Evolutionary conservation across 2,888 invertebrate genomes (phyloP).

Genomic region (Aquatica leii): DNA sequence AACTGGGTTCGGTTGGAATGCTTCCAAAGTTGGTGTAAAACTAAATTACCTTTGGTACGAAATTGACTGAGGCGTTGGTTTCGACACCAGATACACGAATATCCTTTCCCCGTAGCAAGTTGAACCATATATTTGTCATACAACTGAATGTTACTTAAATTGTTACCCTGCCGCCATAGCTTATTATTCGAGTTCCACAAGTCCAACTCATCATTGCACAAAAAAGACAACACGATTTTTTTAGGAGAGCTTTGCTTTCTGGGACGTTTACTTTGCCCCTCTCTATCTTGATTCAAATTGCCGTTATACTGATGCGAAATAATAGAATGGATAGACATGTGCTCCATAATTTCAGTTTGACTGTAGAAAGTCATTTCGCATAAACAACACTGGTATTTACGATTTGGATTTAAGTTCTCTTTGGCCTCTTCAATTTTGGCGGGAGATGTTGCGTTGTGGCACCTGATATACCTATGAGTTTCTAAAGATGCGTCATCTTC

Average conservation of each 20-base stretch:
- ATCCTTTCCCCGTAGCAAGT: conserved; percentile 54
- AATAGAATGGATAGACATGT: conserved; percentile 62
- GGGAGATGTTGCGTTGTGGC: conserved; percentile 62
- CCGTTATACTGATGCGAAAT: conserved; percentile 53
- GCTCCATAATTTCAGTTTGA: conserved; percentile 61
- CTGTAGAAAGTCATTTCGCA: conserved; percentile 61
- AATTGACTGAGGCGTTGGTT: conserved; percentile 58
- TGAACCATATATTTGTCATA: conserved; percentile 58
- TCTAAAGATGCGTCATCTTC: conserved; percentile 63
- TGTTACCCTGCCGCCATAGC: conserved; percentile 47
- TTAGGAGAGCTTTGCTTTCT: conserved; percentile 65
- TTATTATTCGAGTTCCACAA: conserved; percentile 53
- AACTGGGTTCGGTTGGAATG: conserved; percentile 58
- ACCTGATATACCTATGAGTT: conserved; percentile 62
- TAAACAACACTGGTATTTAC: conserved; percentile 61
- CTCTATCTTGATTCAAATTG: conserved; percentile 48
- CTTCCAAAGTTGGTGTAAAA: conserved; percentile 64
- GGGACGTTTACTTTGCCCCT: conserved; percentile 51
- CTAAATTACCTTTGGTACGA: conserved; percentile 60
- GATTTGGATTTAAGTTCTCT: conserved; percentile 58
- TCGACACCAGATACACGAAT: conserved; percentile 56
- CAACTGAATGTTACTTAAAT: conserved; percentile 49
- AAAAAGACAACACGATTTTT: conserved; percentile 58
- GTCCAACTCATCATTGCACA: conserved; percentile 54
- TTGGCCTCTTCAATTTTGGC: conserved; percentile 59